phyloP scores from a whole-genome alignment of 2,797 vertebrate species.

The Huso huso region DNA sequence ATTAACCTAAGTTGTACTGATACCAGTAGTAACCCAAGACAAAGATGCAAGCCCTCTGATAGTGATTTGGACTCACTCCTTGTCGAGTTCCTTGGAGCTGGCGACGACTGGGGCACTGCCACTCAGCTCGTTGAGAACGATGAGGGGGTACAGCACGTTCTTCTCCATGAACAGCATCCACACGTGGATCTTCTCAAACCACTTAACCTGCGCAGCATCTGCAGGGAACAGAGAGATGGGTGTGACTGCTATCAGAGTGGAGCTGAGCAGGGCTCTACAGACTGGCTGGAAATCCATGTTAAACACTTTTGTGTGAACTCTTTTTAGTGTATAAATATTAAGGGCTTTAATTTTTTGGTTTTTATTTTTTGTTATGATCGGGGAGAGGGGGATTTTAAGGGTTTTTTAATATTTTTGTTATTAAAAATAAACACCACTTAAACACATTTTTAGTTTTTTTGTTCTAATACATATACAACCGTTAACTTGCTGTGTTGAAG shows the following conservation, averaged over 20 bases:
- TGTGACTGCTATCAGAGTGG: too few relatives aligned
- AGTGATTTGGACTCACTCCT: slow-evolving; percentile 72
- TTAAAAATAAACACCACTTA: too few relatives aligned
- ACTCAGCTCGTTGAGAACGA: slow-evolving; percentile 94
- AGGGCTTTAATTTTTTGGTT: too few relatives aligned
- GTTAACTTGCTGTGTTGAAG: too few relatives aligned
- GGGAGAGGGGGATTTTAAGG: neutral
- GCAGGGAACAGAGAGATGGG: slow-evolving; percentile 8
- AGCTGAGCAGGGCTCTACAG: neutral
- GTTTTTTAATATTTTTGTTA: too few relatives aligned
- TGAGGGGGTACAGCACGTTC: slow-evolving; percentile 88
- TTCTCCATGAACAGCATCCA: slow-evolving; percentile 96
- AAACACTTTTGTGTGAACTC: too few relatives aligned
- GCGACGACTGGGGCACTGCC: slow-evolving; percentile 88
- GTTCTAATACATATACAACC: too few relatives aligned
- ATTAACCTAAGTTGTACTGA: too few relatives aligned
- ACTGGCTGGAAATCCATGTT: neutral
- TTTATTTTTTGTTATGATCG: neutral
- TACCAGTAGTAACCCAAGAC: too few relatives aligned
- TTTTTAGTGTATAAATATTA: neutral
- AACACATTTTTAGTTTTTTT: too few relatives aligned
- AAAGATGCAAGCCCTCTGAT: neutral
- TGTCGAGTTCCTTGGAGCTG: slow-evolving; percentile 85
- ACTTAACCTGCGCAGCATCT: slow-evolving; percentile 96
- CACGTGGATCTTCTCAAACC: slow-evolving; percentile 94